Evolutionary conservation across 2,113 vertebrate species (phyloP), one percentile per base, ranked within the genome.

Genomic region (Nerophis lumbriciformis): DNA sequence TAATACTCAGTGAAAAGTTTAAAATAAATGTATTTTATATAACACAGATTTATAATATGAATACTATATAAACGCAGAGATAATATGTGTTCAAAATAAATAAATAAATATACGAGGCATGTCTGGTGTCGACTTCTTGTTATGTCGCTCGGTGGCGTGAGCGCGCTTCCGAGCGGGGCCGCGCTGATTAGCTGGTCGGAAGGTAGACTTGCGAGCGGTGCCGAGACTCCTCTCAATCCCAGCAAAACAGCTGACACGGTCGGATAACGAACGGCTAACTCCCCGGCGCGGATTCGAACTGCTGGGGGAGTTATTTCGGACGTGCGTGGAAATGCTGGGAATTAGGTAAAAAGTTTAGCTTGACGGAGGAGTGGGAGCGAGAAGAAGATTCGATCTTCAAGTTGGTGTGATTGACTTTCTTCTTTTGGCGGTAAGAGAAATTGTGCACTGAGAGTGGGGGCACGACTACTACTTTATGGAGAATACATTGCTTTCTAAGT

Each of bases 131-230:
- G 15, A 62, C 64, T 80, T 82, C 76, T 73, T 48, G 69, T 61
- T 63, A 4, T 57, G 28, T 61, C 39, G 6, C 44, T 50, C 9
- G 21, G 28, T 50, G 2, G 59, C 76, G 73, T 69, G 87, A 75
- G 66, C 87, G 85, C 86, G 84, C 82, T 2, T 15, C 65, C 45
- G 21, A 59, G 70, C 84, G 85, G 50, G 74, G 83, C 75, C 65
- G 87, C 88, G 86, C 83, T 89, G 88, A 89, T 90, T 91, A 90
- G 73, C 76, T 51, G 52, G 37, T 49, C 59, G n/a, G 50, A 83
- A 45, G 10, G 76, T 56, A 65, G 73, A 87, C 73, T 86, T 85
- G 65, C 67, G 75, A 81, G 68, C 74, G 80, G 69, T 76, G 75
- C 54, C 59, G 72, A 80, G 62, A 66, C 47, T 66, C 59, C 28